These are phyloP conservation scores for Phalacrocorax carbo DNA, from an alignment of 2,113 vertebrate genomes.

Conservation along the genomic window DNA sequence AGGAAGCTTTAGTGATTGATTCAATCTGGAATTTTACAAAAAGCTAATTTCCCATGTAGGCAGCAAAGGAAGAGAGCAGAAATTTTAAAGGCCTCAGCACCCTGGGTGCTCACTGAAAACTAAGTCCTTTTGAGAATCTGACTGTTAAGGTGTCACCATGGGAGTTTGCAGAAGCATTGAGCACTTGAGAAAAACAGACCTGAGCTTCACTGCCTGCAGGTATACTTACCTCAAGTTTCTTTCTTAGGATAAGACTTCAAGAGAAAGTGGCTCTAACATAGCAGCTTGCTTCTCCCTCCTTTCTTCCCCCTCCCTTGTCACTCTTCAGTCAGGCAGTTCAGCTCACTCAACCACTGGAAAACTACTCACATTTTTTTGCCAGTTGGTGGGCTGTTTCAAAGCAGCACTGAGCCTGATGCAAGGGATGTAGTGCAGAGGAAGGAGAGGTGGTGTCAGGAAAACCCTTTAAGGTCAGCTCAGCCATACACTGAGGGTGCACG, in stretches of 20 bases:
- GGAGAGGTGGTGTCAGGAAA: background rate
- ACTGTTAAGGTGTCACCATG: constrained; percentile 48
- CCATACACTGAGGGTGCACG: background rate
- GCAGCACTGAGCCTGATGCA: background rate
- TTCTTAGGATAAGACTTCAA: constrained; percentile 66
- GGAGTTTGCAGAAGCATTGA: constrained; percentile 41
- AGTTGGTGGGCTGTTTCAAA: background rate
- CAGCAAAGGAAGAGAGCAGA: constrained; percentile 17
- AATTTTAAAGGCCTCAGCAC: constrained; percentile 58
- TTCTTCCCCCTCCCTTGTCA: constrained; percentile 25
- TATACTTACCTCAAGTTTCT: constrained; percentile 54
- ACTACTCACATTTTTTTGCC: background rate
- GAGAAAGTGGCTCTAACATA: constrained; percentile 56
- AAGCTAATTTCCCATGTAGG: constrained; percentile 46
- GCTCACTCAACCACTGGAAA: constrained; percentile 1
- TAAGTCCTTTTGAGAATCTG: constrained; percentile 57
- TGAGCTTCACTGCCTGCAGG: constrained; percentile 57
- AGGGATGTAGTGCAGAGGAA: background rate
- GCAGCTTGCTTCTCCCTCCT: constrained; percentile 13
- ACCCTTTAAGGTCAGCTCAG: background rate
- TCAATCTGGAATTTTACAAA: constrained; percentile 49
- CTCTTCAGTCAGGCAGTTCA: constrained; percentile 30
- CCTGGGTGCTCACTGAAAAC: constrained; percentile 56
- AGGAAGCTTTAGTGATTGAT: constrained; percentile 36
- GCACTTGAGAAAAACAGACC: constrained; percentile 59